phyloP scores from a whole-genome alignment of 2,888 invertebrate species.

The Drosophila kanekoi region DNA sequence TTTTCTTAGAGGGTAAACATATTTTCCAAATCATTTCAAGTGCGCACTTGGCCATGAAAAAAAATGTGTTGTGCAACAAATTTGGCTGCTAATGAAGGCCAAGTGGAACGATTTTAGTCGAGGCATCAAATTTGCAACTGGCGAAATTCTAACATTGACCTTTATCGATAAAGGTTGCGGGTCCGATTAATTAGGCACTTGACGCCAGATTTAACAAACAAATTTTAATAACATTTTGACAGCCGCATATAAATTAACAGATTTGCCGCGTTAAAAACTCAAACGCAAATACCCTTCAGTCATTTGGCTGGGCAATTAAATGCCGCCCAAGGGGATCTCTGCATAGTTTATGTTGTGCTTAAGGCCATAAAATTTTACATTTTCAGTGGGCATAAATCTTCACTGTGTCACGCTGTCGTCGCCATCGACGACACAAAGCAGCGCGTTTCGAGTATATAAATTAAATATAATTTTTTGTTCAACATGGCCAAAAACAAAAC shows the following conservation, averaged over 20 bases:
- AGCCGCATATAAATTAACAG: slow-evolving; percentile 63
- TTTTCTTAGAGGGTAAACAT: slow-evolving; percentile 23
- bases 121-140: slow-evolving; percentile 31
- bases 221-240: slow-evolving; percentile 28
- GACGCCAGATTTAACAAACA: slow-evolving; percentile 42
- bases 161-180: slow-evolving; percentile 39
- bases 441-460: slow-evolving; percentile 31
- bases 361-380: slow-evolving; percentile 61
- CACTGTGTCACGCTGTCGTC: slow-evolving; percentile 63
- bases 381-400: slow-evolving; percentile 65
- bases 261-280: slow-evolving; percentile 53
- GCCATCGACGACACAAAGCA: slow-evolving; percentile 45
- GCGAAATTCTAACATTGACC: slow-evolving; percentile 42
- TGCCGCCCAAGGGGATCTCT: slow-evolving; percentile 8
- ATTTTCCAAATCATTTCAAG: slow-evolving; percentile 70
- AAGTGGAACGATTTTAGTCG: slow-evolving; percentile 27
- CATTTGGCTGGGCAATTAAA: slow-evolving; percentile 76
- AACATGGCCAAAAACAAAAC: slow-evolving; percentile 48
- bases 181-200: slow-evolving; percentile 30
- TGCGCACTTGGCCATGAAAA: slow-evolving; percentile 44
- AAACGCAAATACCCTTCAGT: slow-evolving; percentile 1
- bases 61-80: slow-evolving; percentile 27
- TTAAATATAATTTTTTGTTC: slow-evolving; percentile 34
- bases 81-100: slow-evolving; percentile 61
- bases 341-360: slow-evolving; percentile 43